These are phyloP conservation scores for Gymnopithys bicolor DNA, from an alignment of 2,797 vertebrate genomes.

Conservation along the genomic window DNA sequence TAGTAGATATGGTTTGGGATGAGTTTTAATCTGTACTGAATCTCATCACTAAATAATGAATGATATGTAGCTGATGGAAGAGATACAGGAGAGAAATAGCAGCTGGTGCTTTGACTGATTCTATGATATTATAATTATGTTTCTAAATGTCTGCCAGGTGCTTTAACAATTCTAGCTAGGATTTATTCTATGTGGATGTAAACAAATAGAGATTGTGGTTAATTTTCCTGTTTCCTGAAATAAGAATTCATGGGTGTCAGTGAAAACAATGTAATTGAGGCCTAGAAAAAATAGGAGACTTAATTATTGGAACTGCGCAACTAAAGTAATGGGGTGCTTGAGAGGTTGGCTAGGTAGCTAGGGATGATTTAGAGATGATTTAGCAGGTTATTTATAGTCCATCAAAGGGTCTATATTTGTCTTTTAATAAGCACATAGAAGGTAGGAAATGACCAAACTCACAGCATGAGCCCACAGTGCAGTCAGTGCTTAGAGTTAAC, in stretches of 20 bases:
- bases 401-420: neutral
- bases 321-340: neutral
- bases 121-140: slow-evolving; percentile 33
- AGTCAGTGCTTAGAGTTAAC: neutral
- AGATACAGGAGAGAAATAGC: slow-evolving; percentile 43
- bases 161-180: neutral
- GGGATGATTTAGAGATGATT: neutral
- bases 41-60: slow-evolving; percentile 31
- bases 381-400: neutral
- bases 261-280: slow-evolving; percentile 1
- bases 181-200: slow-evolving; percentile 46
- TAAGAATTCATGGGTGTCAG: slow-evolving; percentile 6
- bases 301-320: neutral
- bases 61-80: slow-evolving; percentile 38
- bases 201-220: slow-evolving; percentile 47
- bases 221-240: slow-evolving; percentile 49
- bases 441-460: neutral
- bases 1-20: slow-evolving; percentile 30
- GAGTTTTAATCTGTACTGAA: slow-evolving; percentile 33
- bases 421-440: neutral
- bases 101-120: slow-evolving; percentile 55
- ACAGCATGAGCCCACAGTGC: neutral
- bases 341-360: neutral
- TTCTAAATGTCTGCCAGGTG: slow-evolving; percentile 28
- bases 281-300: neutral